phyloP scores from a whole-genome alignment of 2,113 vertebrate genomes.

The Chinchilla lanigera region DNA sequence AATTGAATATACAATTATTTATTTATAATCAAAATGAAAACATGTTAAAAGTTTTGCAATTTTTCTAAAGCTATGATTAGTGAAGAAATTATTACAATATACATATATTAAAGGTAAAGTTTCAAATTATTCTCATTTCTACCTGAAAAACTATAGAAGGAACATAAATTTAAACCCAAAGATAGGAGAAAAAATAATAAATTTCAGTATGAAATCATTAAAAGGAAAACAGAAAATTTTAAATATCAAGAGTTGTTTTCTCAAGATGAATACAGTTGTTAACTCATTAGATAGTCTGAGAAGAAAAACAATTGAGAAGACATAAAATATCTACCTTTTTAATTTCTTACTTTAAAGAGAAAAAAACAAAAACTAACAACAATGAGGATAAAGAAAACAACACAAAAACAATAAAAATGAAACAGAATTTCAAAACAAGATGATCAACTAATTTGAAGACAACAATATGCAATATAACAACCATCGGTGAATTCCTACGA shows the following conservation, averaged over 20 bases:
- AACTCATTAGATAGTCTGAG: not conserved
- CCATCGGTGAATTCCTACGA: too few relatives aligned
- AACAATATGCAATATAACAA: too few relatives aligned
- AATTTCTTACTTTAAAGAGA: too few relatives aligned
- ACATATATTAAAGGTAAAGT: not conserved
- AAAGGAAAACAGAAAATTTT: not conserved
- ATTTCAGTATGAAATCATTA: not conserved
- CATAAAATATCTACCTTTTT: too few relatives aligned
- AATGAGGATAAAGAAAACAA: too few relatives aligned
- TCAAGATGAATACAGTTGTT: not conserved
- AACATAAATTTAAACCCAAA: not conserved
- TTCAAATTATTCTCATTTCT: not conserved
- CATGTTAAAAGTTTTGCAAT: not conserved
- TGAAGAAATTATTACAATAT: not conserved
- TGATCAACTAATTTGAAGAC: too few relatives aligned
- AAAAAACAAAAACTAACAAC: too few relatives aligned
- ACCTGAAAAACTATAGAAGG: not conserved
- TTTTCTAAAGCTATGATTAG: not conserved
- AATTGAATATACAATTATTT: not conserved
- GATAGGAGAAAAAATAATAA: not conserved
- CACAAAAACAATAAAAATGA: too few relatives aligned
- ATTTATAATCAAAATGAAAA: not conserved
- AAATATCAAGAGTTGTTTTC: not conserved
- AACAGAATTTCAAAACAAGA: too few relatives aligned
- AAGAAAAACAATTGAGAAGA: not conserved